Evolutionary conservation across 1,140 invertebrate species (phyloP).

Genomic region (Drepana arcuata): DNA sequence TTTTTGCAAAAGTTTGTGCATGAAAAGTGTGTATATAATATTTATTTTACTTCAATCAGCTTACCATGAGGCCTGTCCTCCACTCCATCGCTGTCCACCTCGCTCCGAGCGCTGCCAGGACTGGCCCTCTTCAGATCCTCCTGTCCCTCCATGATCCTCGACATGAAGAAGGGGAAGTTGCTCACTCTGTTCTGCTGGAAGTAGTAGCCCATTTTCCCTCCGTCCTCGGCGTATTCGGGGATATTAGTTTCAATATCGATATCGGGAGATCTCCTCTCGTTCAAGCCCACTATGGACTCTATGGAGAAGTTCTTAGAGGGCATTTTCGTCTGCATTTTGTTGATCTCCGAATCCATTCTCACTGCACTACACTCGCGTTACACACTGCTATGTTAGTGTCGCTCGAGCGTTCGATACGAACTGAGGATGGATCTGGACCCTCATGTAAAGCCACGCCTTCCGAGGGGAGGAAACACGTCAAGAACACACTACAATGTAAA

Average conservation of each 20-base stretch:
- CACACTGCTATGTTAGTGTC: constrained; percentile 10
- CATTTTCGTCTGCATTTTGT: constrained; percentile 56
- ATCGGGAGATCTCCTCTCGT: constrained; percentile 52
- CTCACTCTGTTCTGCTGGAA: constrained; percentile 55
- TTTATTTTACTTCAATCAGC: no score
- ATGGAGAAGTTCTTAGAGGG: constrained; percentile 59
- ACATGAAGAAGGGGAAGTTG: constrained; percentile 64
- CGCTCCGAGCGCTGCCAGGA: constrained; percentile 52
- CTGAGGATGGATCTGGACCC: constrained; percentile 5
- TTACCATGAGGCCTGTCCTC: constrained; percentile 55
- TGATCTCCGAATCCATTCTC: constrained; percentile 54
- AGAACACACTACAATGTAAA: neutral
- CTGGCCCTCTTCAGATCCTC: constrained; percentile 55
- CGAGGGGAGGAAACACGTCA: neutral
- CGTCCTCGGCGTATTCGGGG: constrained; percentile 46
- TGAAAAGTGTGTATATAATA: no score
- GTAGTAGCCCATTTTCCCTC: constrained; percentile 51
- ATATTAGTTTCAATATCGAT: constrained; percentile 63
- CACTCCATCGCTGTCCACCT: constrained; percentile 57
- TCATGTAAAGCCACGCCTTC: constrained; percentile 13
- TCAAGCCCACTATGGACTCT: constrained; percentile 56
- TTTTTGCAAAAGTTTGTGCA: no score
- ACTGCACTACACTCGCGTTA: constrained; percentile 5
- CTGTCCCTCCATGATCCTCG: constrained; percentile 44
- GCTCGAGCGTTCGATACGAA: constrained; percentile 12